Evolutionary conservation across 1,140 invertebrate species (phyloP).

Genomic region (Drosophila sulfurigaster): DNA sequence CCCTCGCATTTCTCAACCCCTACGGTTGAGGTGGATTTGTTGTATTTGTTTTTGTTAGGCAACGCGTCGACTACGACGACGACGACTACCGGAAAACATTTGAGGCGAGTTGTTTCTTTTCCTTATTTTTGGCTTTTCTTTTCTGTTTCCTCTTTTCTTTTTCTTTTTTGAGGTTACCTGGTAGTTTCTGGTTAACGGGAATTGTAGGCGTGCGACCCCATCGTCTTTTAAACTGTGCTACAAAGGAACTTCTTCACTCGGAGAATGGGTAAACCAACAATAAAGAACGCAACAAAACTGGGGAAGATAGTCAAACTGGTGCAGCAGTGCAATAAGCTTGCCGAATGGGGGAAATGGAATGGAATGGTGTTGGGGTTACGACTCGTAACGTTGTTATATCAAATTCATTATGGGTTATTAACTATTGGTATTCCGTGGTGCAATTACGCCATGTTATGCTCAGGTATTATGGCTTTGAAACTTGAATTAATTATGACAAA

Average conservation of each 20-base stretch:
- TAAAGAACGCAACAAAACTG: constrained; percentile 19
- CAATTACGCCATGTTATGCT: constrained; percentile 30
- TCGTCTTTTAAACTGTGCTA: constrained; percentile 57
- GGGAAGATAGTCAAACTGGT: constrained; percentile 52
- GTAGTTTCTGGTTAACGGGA: constrained; percentile 47
- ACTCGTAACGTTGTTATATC: neutral
- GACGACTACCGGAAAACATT: constrained; percentile 68
- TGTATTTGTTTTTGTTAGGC: constrained; percentile 43
- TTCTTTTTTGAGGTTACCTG: constrained; percentile 69
- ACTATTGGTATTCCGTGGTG: constrained; percentile 46
- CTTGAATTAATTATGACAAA: neutral
- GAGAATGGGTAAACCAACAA: constrained; percentile 2
- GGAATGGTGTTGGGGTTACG: constrained; percentile 5
- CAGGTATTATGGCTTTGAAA: constrained; percentile 18
- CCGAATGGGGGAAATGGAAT: neutral
- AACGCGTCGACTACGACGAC: constrained; percentile 23
- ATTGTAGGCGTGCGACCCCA: constrained; percentile 19
- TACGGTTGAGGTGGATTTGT: constrained; percentile 18
- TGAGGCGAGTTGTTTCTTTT: constrained; percentile 58
- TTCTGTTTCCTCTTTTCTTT: constrained; percentile 33
- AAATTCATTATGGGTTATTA: constrained; percentile 56
- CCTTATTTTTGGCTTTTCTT: constrained; percentile 23
- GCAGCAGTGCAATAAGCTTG: constrained; percentile 63
- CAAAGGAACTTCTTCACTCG: constrained; percentile 23
- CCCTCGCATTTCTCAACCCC: constrained; percentile 1